Percentiles rank a stretch among this genome's conserved stretches.
These are phyloP conservation scores for Polydesmus complanatus DNA, from an alignment of 2,888 invertebrate genomes.

Conservation along the genomic window DNA sequence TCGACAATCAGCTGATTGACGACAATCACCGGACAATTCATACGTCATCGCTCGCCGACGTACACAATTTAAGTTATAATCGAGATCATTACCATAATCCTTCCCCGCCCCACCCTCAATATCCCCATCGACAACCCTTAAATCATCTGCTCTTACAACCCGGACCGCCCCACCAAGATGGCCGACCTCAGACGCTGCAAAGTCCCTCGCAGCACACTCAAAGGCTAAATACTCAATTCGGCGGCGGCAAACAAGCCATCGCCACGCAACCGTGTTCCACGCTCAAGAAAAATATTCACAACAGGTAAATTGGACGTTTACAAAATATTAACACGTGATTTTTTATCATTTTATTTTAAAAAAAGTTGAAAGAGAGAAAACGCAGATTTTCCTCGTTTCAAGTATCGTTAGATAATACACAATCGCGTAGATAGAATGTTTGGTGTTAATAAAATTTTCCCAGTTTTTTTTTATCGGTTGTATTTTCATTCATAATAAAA, in stretches of 20 bases:
- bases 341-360: no score
- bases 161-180: neutral
- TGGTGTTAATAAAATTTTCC: no score
- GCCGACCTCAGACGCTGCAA: neutral
- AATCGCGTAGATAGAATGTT: no score
- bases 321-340: no score
- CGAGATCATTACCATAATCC: neutral
- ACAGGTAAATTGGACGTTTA: no score
- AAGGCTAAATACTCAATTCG: neutral
- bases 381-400: no score
- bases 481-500: no score
- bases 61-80: neutral
- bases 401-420: no score
- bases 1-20: conserved; percentile 19
- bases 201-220: neutral
- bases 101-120: neutral
- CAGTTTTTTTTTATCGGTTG: no score
- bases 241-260: neutral
- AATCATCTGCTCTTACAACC: neutral
- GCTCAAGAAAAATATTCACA: conserved; percentile 26
- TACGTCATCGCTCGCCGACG: neutral
- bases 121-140: neutral
- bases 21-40: neutral
- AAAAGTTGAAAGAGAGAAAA: no score
- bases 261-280: conserved; percentile 19